Percentiles rank a stretch among this genome's conserved stretches.
These are phyloP conservation scores for Thaumetopoea pityocampa DNA, from an alignment of 1,140 invertebrate genomes.

Conservation along the genomic window DNA sequence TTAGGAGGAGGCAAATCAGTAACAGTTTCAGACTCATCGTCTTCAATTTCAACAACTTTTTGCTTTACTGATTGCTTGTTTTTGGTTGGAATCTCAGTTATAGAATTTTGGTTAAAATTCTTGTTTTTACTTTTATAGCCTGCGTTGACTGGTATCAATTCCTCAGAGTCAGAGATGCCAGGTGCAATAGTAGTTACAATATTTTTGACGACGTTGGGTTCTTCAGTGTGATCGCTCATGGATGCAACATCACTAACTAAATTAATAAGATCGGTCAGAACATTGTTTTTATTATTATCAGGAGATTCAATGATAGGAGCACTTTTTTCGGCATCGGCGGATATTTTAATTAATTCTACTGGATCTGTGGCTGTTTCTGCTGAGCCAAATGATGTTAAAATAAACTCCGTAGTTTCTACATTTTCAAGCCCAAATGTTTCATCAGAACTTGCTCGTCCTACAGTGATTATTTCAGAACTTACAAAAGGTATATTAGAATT, in stretches of 20 bases:
- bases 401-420: conserved; percentile 57
- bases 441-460: conserved; percentile 24
- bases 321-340: conserved; percentile 39
- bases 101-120: conserved; percentile 61
- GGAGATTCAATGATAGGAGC: conserved; percentile 48
- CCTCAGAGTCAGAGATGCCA: conserved; percentile 58
- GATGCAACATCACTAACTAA: conserved; percentile 70
- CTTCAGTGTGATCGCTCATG: conserved; percentile 60
- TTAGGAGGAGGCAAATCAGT: conserved; percentile 57
- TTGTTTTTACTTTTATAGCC: conserved; percentile 67
- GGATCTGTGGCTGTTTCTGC: conserved; percentile 47
- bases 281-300: conserved; percentile 45
- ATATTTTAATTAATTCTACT: conserved; percentile 60
- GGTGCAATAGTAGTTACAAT: conserved; percentile 27
- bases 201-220: conserved; percentile 17
- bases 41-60: conserved; percentile 58
- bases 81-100: conserved; percentile 56
- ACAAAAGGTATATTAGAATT: conserved; percentile 27
- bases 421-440: conserved; percentile 41
- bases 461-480: conserved; percentile 33
- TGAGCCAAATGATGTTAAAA: conserved; percentile 45
- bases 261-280: conserved; percentile 64
- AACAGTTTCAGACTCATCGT: conserved; percentile 53
- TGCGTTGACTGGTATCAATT: conserved; percentile 59
- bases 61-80: conserved; percentile 42